Percentiles rank a stretch among this genome's conserved stretches.
Evolutionary conservation across 2,888 invertebrate genomes (phyloP).

Genomic region (Deroplatys truncata): DNA sequence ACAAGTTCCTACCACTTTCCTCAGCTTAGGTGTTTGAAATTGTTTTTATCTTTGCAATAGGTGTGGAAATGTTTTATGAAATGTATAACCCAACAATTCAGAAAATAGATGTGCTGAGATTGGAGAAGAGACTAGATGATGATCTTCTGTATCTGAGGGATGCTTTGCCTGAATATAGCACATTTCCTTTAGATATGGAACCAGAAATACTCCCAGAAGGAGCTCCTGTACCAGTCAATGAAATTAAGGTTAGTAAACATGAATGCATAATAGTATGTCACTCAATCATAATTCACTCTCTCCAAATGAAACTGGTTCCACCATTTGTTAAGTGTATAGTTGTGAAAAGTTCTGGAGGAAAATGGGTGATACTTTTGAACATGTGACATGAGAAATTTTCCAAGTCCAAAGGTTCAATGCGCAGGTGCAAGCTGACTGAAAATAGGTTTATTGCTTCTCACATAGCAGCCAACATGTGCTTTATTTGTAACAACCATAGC

Average conservation of each 20-base stretch:
- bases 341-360: too few species aligned
- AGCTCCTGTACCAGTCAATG: slow-evolving; percentile 72
- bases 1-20: too few species aligned
- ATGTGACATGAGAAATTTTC: too few species aligned
- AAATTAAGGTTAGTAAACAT: slow-evolving; percentile 53
- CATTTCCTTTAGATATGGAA: slow-evolving; percentile 90
- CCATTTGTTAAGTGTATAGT: too few species aligned
- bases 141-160: slow-evolving; percentile 85
- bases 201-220: slow-evolving; percentile 74
- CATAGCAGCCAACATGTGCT: too few species aligned
- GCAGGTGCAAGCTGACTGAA: too few species aligned
- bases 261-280: neutral
- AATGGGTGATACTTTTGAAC: too few species aligned
- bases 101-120: slow-evolving; percentile 81
- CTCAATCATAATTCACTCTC: neutral
- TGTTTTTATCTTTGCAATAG: slow-evolving; percentile 33
- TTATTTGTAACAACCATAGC: too few species aligned
- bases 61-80: slow-evolving; percentile 70
- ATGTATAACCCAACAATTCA: slow-evolving; percentile 92
- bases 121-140: slow-evolving; percentile 91
- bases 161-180: slow-evolving; percentile 86
- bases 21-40: too few species aligned
- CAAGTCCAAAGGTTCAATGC: too few species aligned
- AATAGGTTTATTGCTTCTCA: too few species aligned
- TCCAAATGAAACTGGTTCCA: neutral